Percentiles rank a stretch among this genome's conserved stretches.
Evolutionary conservation across 2,888 invertebrate species (phyloP).

Genomic region (Achlya flavicornis): DNA sequence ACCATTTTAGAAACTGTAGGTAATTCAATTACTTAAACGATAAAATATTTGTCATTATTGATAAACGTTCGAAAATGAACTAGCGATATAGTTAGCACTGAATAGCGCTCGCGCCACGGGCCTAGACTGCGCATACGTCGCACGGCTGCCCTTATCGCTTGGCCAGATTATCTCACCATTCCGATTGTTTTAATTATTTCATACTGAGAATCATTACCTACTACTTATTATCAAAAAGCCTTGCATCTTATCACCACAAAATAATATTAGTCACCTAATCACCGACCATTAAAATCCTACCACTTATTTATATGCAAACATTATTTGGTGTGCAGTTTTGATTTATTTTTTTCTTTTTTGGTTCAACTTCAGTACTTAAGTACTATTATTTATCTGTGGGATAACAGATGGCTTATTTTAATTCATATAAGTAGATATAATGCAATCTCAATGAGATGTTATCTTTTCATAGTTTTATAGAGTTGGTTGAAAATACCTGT

Average conservation of each 20-base stretch:
- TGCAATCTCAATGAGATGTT: too few relatives aligned
- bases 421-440: too few relatives aligned
- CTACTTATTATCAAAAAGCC: conserved; percentile 73
- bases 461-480: too few relatives aligned
- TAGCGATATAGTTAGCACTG: conserved; percentile 31
- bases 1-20: conserved; percentile 56
- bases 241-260: conserved; percentile 75
- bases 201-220: conserved; percentile 69
- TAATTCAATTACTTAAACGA: background rate
- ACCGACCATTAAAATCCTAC: conserved; percentile 32
- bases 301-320: conserved; percentile 13
- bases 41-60: conserved; percentile 16
- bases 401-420: too few relatives aligned
- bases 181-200: conserved; percentile 82
- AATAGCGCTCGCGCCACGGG: conserved; percentile 73
- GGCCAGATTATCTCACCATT: conserved; percentile 74
- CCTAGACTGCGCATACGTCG: conserved; percentile 61
- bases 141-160: conserved; percentile 69
- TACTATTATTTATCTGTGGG: too few relatives aligned
- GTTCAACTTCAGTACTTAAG: too few relatives aligned
- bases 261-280: conserved; percentile 68
- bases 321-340: background rate
- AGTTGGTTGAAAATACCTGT: too few relatives aligned
- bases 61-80: conserved; percentile 25
- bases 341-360: background rate